These are phyloP conservation scores for Ifrita kowaldi DNA, from an alignment of 2,113 vertebrate genomes.

Conservation along the genomic window DNA sequence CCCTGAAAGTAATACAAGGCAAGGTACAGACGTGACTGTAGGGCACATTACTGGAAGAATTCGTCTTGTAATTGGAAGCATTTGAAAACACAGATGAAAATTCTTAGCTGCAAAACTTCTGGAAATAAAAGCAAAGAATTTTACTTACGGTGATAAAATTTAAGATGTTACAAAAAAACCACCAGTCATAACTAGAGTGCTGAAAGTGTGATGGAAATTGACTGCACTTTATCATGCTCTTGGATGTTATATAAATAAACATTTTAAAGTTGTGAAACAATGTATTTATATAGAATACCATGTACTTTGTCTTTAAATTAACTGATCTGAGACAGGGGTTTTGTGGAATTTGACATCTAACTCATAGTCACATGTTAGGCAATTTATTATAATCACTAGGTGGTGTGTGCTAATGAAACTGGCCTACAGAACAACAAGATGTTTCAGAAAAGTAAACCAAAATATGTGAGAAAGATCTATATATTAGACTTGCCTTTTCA, in stretches of 20 bases:
- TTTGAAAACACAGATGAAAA: not conserved
- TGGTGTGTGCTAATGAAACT: not conserved
- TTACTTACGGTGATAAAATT: not conserved
- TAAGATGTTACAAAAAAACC: not conserved
- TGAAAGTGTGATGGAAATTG: not conserved
- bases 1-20: not conserved
- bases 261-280: not conserved
- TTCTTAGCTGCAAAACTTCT: not conserved
- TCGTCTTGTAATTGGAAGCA: not conserved
- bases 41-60: not conserved
- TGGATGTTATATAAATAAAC: not conserved
- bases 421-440: not conserved
- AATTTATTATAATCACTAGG: not conserved
- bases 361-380: not conserved
- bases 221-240: not conserved
- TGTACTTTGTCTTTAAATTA: not conserved
- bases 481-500: not conserved
- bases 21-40: not conserved
- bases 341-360: not conserved
- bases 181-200: not conserved
- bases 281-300: not conserved
- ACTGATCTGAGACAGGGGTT: not conserved
- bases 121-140: not conserved
- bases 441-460: not conserved
- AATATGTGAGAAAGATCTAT: not conserved